Base-by-base conservation (phyloP, 2,797 vertebrate genomes). In the Spinibarbus caldwelli region DNA sequence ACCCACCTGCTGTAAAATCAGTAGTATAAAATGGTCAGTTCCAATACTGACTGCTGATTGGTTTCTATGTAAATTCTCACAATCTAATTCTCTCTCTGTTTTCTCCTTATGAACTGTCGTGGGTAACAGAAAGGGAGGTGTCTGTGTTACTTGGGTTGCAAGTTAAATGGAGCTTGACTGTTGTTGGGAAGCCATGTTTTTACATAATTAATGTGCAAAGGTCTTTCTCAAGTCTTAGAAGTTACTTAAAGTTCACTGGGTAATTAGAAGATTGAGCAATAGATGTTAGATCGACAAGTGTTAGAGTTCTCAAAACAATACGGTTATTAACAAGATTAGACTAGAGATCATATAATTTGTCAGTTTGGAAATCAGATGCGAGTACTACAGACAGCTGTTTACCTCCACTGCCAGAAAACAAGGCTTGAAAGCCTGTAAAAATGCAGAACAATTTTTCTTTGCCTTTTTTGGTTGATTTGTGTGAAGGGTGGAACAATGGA, bases 151-250 rank as follows among this genome's bases (percentile, higher is more conserved):
- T 17, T 34, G 29, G 43, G 78, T 21, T 78, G 26, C 78, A 77
- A 70, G 87, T 84, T 90, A 82, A 86, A 83, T 82, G 29, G 62
- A 83, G 81, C 82, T 83, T 29, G 49, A 73, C 59, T 83, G 89
- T 89, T 88, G 85, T 49, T 80, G 38, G 73, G 76, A 88, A 52
- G 84, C 83, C 52, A 36, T 57, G 52, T 47, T 80, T 86, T 80
- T 70, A 70, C 31, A 19, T 36, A 45, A 54, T 45, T 78, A 15
- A 72, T 71, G 43, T 62, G 57, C n/a, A n/a, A n/a, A n/a, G n/a
- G n/a, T 57, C 81, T 43, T 59, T 29, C 52, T 49, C 10, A 62
- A 54, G 31, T 34, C 38, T 66, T 52, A 2, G 23, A 47, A 88
- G 70, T 77, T 71, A 75, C 62, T 80, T 62, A 66, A 21, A 41